Conservation (phyloP, 1,140 invertebrate genomes). For the Drosophila littoralis region DNA sequence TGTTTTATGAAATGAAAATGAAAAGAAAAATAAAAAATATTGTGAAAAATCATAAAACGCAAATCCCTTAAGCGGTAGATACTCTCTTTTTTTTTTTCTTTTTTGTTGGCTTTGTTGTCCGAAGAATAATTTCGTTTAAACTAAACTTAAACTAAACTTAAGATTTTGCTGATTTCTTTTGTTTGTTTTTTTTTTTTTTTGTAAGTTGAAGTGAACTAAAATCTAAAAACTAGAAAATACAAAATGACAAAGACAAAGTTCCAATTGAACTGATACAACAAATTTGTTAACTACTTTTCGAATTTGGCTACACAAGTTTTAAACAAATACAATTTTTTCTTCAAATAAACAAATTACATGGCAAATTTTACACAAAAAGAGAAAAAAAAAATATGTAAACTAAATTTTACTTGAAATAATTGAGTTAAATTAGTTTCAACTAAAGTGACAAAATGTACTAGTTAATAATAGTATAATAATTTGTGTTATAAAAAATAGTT, state of each 20-base stretch:
- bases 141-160: slow-evolving; percentile 36
- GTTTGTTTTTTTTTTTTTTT: slow-evolving; percentile 10
- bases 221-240: slow-evolving; percentile 23
- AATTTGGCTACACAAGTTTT: slow-evolving; percentile 42
- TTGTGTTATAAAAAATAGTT: background rate
- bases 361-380: slow-evolving; percentile 40
- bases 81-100: slow-evolving; percentile 6
- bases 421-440: background rate
- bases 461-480: slow-evolving; percentile 11
- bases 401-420: slow-evolving; percentile 19
- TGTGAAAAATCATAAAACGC: slow-evolving; percentile 74
- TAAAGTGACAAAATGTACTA: slow-evolving; percentile 15
- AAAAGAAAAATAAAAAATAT: slow-evolving; percentile 82
- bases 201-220: slow-evolving; percentile 47
- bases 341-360: slow-evolving; percentile 46
- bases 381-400: slow-evolving; percentile 10
- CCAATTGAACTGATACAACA: slow-evolving; percentile 38
- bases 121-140: slow-evolving; percentile 26
- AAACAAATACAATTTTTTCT: slow-evolving; percentile 43
- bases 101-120: background rate
- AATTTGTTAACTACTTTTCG: slow-evolving; percentile 37
- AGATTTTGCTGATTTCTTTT: slow-evolving; percentile 1
- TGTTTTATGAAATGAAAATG: slow-evolving; percentile 79
- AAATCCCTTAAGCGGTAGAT: slow-evolving; percentile 30
- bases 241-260: slow-evolving; percentile 31